Base-by-base conservation (phyloP, 2,113 vertebrate species). In the Blennius ocellaris region DNA sequence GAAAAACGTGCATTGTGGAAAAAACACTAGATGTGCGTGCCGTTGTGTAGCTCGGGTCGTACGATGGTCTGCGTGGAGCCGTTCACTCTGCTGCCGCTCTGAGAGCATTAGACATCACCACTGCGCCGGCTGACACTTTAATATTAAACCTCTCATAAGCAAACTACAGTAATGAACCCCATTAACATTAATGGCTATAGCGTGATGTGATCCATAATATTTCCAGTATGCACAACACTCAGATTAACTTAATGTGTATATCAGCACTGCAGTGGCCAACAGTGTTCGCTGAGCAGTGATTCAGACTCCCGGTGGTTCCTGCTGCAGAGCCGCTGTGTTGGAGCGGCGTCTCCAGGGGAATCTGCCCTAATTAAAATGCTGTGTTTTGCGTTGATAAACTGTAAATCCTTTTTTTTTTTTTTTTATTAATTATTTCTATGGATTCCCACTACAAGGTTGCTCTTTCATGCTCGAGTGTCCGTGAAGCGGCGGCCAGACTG, bases 401-500 rank as follows among this genome's bases (percentile, higher is more conserved):
- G 80, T 36, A 44, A 85, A 73, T 60, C 49, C 55, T 37, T 77
- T 87, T 86, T 84, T 86, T 2, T 84, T 83, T 53, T 37, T 77
- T 87, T 86, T 84, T 86, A 30, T 84, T 83, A 90, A 92, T 88
- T 87, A 87, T 92, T 93, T 93, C 78, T 89, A 92, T 91, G 86
- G 84, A 90, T 92, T 86, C 70, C 73, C 69, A 67, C 87, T 91
- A 90, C 86, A 85, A 87, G 89, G 87, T 88, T 90, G 81, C 68
- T 89, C 69, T 92, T 91, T 91, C 87, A 91, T 86, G 88, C 90
- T 91, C 55, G 80, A 87, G 83, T 79, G 80, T 86, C 89, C 87
- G 59, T 91, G 83, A 91, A 92, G 90, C 80, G 57, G 16, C 65
- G 58, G 39, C 78, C 76, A 76, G 73, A 69, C 71, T 74, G 11